Conservation (phyloP, 2,797 vertebrate species). For the Poecile montanus region DNA sequence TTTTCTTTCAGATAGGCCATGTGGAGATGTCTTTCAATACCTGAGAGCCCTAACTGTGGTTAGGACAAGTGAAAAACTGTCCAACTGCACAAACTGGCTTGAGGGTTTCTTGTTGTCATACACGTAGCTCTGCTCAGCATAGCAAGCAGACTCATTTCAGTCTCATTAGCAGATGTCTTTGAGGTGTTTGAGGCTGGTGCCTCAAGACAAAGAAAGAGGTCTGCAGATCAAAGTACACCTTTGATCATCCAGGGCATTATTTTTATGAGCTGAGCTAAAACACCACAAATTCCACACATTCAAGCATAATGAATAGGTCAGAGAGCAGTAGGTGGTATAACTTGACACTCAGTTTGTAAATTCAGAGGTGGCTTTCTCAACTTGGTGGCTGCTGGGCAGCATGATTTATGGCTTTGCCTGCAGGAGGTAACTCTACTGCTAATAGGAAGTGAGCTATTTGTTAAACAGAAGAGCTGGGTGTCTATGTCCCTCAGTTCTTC, state of each 20-base stretch:
- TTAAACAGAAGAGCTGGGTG: slow-evolving; percentile 8
- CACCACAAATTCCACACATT: not conserved
- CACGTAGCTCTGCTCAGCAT: not conserved
- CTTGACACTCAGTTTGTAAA: not conserved
- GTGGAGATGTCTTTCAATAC: not conserved
- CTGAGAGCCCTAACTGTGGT: not conserved
- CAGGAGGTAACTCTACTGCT: not conserved
- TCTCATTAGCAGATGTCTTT: slow-evolving; percentile 30
- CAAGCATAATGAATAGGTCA: not conserved
- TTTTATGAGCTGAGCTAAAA: not conserved
- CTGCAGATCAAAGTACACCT: slow-evolving; percentile 44
- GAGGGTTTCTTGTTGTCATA: not conserved
- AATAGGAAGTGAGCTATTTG: not conserved
- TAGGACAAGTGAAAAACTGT: slow-evolving; percentile 8
- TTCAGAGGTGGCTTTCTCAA: slow-evolving; percentile 2
- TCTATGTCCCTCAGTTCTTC: not conserved
- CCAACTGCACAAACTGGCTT: not conserved
- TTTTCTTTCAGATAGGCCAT: not conserved
- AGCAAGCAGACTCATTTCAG: not conserved
- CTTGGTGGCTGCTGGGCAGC: not conserved
- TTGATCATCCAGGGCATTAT: slow-evolving; percentile 35
- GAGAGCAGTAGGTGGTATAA: not conserved
- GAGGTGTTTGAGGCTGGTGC: slow-evolving; percentile 16
- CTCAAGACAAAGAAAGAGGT: slow-evolving; percentile 34
- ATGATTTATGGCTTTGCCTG: not conserved